Evolutionary conservation across 2,797 vertebrate species (phyloP).

Genomic region (Cyprinodon diabolis): DNA sequence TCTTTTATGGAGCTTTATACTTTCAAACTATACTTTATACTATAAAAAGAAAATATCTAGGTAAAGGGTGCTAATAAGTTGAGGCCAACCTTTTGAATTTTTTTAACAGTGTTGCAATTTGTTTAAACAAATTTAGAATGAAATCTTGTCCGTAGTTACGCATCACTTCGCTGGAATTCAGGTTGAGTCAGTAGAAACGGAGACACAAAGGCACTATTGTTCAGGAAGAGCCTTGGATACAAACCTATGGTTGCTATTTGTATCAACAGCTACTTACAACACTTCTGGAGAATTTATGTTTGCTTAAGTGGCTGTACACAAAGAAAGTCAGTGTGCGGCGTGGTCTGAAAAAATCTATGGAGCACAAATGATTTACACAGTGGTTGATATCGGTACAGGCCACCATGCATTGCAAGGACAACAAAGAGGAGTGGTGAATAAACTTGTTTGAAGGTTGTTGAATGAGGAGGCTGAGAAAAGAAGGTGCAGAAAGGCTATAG

Average conservation of each 20-base stretch:
- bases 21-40: neutral
- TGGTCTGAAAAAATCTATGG: conserved; percentile 66
- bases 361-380: conserved; percentile 72
- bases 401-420: conserved; percentile 25
- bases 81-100: neutral
- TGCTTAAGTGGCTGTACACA: conserved; percentile 62
- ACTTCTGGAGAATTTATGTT: conserved; percentile 71
- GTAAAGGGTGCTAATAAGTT: neutral
- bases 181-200: conserved; percentile 54
- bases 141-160: conserved; percentile 23
- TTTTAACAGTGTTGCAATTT: neutral
- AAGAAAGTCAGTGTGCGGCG: conserved; percentile 66
- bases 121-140: conserved; percentile 17
- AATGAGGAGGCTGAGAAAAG: neutral
- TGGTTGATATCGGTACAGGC: conserved; percentile 59
- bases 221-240: conserved; percentile 60
- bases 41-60: neutral
- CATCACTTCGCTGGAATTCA: conserved; percentile 33
- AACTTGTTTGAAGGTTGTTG: neutral
- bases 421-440: conserved; percentile 18
- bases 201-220: conserved; percentile 75
- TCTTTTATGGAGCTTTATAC: neutral
- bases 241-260: conserved; percentile 72
- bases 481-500: neutral
- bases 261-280: conserved; percentile 68